A percentile compares a stretch with the other conserved stretches of the same genome.
Conservation (phyloP, 2,888 invertebrate genomes). For the Netelia inedita region DNA sequence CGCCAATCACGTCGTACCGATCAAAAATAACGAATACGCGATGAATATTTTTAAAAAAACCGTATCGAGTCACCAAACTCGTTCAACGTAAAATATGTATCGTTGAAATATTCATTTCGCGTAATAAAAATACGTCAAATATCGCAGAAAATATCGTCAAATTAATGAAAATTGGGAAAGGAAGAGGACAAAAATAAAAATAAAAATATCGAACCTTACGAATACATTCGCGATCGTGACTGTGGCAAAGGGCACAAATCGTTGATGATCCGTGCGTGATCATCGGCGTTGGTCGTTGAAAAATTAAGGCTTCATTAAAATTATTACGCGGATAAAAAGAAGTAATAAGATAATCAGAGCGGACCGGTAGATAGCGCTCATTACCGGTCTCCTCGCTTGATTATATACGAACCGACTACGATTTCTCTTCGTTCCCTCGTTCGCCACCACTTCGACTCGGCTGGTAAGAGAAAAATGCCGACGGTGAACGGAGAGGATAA, state of each 20-base stretch:
- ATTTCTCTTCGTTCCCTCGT: constrained; percentile 23
- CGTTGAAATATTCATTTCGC: too few species aligned
- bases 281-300: constrained; percentile 26
- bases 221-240: too few species aligned
- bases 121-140: too few species aligned
- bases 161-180: too few species aligned
- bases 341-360: constrained; percentile 60
- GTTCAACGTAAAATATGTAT: too few species aligned
- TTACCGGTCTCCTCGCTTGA: constrained; percentile 48
- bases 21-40: too few species aligned
- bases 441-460: background rate
- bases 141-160: too few species aligned
- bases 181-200: too few species aligned
- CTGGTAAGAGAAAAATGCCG: background rate
- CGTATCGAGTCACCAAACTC: too few species aligned
- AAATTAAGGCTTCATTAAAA: constrained; percentile 56
- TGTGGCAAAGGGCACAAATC: background rate
- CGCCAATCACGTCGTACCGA: too few species aligned
- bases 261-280: constrained; percentile 37
- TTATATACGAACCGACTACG: constrained; percentile 44
- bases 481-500: constrained; percentile 3
- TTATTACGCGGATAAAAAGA: constrained; percentile 53
- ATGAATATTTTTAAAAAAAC: too few species aligned
- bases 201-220: too few species aligned
- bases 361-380: constrained; percentile 29